Conservation (phyloP, 2,797 vertebrate genomes). For the Squalus acanthias region DNA sequence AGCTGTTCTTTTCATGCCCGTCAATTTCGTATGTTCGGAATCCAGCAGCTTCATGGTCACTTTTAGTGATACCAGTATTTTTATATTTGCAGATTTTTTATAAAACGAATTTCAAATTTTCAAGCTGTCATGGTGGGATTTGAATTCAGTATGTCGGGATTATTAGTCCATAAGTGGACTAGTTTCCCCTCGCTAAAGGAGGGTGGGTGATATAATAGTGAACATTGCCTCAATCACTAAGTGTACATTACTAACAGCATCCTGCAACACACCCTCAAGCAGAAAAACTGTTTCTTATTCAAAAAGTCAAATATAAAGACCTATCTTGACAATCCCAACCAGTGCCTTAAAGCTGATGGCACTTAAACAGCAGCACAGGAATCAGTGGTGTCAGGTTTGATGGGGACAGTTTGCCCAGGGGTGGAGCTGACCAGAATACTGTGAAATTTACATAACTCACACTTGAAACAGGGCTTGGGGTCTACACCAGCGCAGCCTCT, state of each 20-base stretch:
- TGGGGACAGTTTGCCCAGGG: background rate
- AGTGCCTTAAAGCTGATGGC: too few relatives aligned
- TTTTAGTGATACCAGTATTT: background rate
- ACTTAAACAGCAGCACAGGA: too few relatives aligned
- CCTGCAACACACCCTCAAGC: too few relatives aligned
- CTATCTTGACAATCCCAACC: too few relatives aligned
- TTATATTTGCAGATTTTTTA: background rate
- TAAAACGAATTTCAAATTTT: background rate
- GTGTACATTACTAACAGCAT: background rate
- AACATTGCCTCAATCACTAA: background rate
- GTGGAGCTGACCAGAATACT: background rate
- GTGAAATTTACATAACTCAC: background rate
- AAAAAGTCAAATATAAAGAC: too few relatives aligned
- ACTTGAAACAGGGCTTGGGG: too few relatives aligned
- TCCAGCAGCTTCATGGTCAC: background rate
- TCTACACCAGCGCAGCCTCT: too few relatives aligned
- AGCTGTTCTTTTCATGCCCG: too few relatives aligned
- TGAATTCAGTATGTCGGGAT: background rate
- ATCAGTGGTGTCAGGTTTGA: background rate
- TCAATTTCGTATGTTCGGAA: background rate
- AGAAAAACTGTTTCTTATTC: too few relatives aligned
- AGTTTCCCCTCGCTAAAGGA: background rate
- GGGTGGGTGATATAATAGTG: background rate
- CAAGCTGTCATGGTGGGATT: background rate
- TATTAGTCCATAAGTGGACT: background rate